Percentiles rank a stretch among this genome's conserved stretches.
phyloP scores from a whole-genome alignment of 2,888 invertebrate species.

The Plemyria rubiginata region DNA sequence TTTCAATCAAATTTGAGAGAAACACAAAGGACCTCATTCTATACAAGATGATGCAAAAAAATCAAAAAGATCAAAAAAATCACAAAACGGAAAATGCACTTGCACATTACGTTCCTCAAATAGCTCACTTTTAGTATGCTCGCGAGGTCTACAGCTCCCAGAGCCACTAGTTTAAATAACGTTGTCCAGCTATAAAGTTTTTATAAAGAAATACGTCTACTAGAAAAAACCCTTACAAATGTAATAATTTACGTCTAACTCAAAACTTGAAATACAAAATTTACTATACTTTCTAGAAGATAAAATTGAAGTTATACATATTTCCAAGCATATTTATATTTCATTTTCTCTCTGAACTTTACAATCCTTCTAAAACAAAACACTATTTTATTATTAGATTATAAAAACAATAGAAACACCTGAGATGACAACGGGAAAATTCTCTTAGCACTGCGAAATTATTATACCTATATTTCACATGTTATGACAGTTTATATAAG shows the following conservation, averaged over 20 bases:
- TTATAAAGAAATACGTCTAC: too few relatives aligned
- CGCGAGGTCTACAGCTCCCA: too few relatives aligned
- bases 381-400: constrained; percentile 3
- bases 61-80: too few relatives aligned
- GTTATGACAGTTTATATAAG: constrained; percentile 71
- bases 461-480: constrained; percentile 19
- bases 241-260: background rate
- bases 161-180: too few relatives aligned
- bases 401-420: constrained; percentile 7
- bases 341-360: background rate
- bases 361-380: background rate
- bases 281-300: background rate
- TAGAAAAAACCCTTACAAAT: too few relatives aligned
- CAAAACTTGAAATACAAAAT: background rate
- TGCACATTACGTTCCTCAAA: too few relatives aligned
- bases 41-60: too few relatives aligned
- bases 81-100: too few relatives aligned
- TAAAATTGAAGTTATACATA: background rate
- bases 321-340: background rate
- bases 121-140: too few relatives aligned
- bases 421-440: constrained; percentile 1
- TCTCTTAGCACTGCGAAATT: constrained; percentile 6
- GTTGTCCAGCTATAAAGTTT: too few relatives aligned
- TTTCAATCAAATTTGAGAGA: too few relatives aligned
- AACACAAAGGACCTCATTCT: too few relatives aligned